Evolutionary conservation across 2,113 vertebrate genomes (phyloP).

Genomic region (Apodemus sylvaticus): DNA sequence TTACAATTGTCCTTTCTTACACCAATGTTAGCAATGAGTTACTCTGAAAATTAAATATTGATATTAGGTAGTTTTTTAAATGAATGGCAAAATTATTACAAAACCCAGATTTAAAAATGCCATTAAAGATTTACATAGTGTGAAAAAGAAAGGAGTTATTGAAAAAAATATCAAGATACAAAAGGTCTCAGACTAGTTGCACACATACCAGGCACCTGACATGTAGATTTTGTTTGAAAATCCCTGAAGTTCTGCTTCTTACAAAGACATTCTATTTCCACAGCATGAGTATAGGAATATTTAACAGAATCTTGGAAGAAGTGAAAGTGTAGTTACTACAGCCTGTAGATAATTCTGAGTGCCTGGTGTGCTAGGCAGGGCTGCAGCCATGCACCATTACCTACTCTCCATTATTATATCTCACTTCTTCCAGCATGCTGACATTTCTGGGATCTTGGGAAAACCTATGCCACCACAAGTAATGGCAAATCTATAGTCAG

Average conservation of each 20-base stretch:
- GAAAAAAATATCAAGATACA: neutral
- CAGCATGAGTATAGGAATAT: neutral
- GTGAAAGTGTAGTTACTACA: neutral
- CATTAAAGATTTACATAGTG: too few species aligned
- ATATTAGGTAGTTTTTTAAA: neutral
- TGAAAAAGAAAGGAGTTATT: neutral
- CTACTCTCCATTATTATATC: neutral
- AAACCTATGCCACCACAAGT: neutral
- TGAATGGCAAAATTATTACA: neutral
- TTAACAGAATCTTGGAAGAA: neutral
- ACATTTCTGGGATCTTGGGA: too few species aligned
- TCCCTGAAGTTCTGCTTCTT: neutral
- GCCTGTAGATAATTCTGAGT: neutral
- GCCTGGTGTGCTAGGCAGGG: neutral
- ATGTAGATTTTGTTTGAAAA: neutral
- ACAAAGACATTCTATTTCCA: neutral
- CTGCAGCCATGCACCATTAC: neutral
- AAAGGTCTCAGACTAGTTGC: neutral
- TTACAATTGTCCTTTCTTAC: neutral
- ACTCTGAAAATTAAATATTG: neutral
- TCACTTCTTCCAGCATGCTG: accelerated
- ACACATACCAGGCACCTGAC: accelerated
- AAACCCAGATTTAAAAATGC: neutral
- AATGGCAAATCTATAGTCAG: neutral
- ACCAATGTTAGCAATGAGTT: neutral